A percentile compares a stretch with the other conserved stretches of the same genome.
These are phyloP conservation scores for Piaya cayana DNA, from an alignment of 2,113 vertebrate species.

Conservation along the genomic window DNA sequence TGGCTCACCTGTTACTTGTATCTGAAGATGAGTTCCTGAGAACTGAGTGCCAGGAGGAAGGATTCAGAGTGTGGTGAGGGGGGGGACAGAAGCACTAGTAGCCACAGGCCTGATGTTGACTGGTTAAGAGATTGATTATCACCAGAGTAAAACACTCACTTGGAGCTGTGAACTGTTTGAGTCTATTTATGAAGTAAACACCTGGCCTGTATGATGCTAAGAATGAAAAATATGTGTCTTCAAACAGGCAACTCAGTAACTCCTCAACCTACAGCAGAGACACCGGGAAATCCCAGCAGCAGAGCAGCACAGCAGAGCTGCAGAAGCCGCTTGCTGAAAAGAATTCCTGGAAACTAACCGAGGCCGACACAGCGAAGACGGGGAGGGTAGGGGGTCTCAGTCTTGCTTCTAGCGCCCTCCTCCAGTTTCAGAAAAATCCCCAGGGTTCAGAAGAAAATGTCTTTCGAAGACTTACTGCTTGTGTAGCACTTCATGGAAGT, in stretches of 20 bases:
- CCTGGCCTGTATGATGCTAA: not conserved
- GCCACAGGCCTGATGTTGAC: not conserved
- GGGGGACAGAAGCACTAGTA: not conserved
- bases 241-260: constrained; percentile 75
- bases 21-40: not conserved
- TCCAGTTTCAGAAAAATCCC: not conserved
- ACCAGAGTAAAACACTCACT: not conserved
- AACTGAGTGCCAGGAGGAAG: not conserved
- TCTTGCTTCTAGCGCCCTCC: not conserved
- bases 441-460: not conserved
- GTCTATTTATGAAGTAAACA: not conserved
- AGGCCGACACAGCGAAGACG: constrained; percentile 91
- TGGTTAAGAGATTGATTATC: not conserved
- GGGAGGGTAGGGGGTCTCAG: constrained; percentile 80
- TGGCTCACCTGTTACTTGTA: not conserved
- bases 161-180: not conserved
- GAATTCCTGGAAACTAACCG: constrained; percentile 84
- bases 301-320: constrained; percentile 65
- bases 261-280: constrained; percentile 71
- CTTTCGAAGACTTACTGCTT: not conserved
- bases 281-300: not conserved
- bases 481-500: not conserved
- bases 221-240: not conserved
- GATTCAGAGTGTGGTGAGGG: too few species aligned
- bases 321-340: constrained; percentile 47